A percentile compares a stretch with the other conserved stretches of the same genome.
phyloP scores from a whole-genome alignment of 2,113 vertebrate genomes.

The Ardeotis arabs region DNA sequence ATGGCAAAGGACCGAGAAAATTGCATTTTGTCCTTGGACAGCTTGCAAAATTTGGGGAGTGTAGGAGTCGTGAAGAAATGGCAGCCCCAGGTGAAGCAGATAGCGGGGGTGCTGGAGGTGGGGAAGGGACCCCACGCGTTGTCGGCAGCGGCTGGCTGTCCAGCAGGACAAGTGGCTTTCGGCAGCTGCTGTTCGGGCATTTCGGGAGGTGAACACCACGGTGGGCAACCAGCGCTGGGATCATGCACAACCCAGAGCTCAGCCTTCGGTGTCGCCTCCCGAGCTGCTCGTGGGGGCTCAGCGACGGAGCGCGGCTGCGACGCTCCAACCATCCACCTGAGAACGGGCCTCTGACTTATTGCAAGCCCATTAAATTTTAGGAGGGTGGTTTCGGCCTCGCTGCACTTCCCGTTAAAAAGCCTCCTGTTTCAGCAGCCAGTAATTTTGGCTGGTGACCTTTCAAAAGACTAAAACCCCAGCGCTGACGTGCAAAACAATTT shows the following conservation, averaged over 20 bases:
- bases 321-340: background rate
- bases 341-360: background rate
- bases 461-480: background rate
- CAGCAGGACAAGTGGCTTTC: background rate
- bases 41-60: accelerated
- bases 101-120: accelerated
- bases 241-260: background rate
- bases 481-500: background rate
- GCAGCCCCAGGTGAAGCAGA: background rate
- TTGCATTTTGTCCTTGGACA: accelerated
- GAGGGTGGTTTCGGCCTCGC: background rate
- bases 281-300: background rate
- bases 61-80: background rate
- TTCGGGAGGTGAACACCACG: accelerated
- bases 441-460: slow-evolving; percentile 18
- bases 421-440: background rate
- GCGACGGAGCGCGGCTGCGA: accelerated
- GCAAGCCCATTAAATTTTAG: background rate
- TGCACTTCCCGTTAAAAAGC: background rate
- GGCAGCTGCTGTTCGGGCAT: accelerated
- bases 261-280: accelerated
- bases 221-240: background rate
- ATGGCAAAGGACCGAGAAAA: accelerated
- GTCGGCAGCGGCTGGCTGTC: accelerated
- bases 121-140: accelerated